Conservation (phyloP, 2,113 vertebrate genomes). For the Chloroceryle aenea region DNA sequence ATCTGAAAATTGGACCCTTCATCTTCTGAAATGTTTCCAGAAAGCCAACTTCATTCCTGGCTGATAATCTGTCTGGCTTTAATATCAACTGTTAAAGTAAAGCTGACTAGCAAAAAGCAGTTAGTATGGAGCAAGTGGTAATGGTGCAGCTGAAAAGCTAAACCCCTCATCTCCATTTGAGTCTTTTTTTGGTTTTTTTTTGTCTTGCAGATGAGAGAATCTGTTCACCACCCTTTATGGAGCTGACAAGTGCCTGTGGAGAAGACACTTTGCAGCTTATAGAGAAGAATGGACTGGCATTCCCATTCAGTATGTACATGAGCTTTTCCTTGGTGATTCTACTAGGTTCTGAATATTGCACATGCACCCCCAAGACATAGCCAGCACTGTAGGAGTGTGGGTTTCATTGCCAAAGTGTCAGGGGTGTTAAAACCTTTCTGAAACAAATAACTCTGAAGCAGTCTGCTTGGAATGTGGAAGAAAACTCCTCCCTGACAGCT, state of each 20-base stretch:
- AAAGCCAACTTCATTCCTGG: background rate
- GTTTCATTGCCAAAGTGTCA: background rate
- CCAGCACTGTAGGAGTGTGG: background rate
- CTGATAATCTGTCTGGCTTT: background rate
- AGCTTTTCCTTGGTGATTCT: background rate
- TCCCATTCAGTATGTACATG: slow-evolving; percentile 92
- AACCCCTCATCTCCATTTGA: background rate
- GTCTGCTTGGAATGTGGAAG: slow-evolving; percentile 7
- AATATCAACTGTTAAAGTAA: background rate
- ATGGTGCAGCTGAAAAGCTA: background rate
- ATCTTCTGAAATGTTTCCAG: background rate
- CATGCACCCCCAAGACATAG: background rate
- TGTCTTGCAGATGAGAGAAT: slow-evolving; percentile 87
- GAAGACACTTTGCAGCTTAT: slow-evolving; percentile 91
- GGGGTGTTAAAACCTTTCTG: background rate
- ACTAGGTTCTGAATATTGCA: background rate
- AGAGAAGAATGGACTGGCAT: slow-evolving; percentile 90
- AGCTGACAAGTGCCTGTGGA: slow-evolving; percentile 89
- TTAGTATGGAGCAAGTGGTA: background rate
- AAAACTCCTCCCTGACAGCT: background rate
- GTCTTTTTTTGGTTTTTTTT: background rate
- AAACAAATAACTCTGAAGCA: background rate
- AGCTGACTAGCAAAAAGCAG: background rate
- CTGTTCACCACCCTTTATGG: slow-evolving; percentile 99
- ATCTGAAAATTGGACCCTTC: background rate